These are phyloP conservation scores for Ridgeia piscesae DNA, from an alignment of 1,140 invertebrate species.

Conservation along the genomic window DNA sequence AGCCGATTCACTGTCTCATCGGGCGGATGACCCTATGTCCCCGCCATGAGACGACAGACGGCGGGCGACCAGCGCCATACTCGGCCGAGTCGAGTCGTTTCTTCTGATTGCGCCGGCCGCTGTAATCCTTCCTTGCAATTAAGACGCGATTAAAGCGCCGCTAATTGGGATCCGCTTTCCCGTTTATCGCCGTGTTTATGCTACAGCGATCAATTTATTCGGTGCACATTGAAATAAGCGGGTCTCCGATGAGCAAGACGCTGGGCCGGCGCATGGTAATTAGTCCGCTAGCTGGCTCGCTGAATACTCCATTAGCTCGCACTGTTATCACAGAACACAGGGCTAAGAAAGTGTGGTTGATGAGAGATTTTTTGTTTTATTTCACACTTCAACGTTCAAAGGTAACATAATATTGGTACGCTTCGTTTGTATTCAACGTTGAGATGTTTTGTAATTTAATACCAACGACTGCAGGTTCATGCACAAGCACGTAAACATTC, in stretches of 20 bases:
- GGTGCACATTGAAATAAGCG: not conserved
- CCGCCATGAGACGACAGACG: no score
- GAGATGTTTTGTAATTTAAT: not conserved
- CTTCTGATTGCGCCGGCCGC: not conserved
- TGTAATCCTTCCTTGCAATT: slow-evolving; percentile 5
- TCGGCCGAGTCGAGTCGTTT: not conserved
- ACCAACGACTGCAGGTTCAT: not conserved
- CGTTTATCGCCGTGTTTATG: not conserved
- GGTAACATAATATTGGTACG: not conserved
- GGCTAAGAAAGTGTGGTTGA: not conserved
- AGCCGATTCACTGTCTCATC: no score
- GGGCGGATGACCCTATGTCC: no score
- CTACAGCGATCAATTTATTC: slow-evolving; percentile 1
- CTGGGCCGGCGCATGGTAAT: not conserved
- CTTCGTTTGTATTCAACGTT: not conserved
- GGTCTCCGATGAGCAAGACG: not conserved
- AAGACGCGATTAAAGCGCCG: not conserved
- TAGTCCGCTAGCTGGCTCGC: not conserved
- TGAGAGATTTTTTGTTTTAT: not conserved
- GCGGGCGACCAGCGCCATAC: not conserved
- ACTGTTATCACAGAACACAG: not conserved
- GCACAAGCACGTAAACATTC: not conserved
- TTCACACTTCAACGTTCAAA: not conserved
- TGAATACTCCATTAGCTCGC: not conserved
- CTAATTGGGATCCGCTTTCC: not conserved